Percentiles rank a stretch among this genome's conserved stretches.
These are phyloP conservation scores for Catharus ustulatus DNA, from an alignment of 2,797 vertebrate genomes.

Conservation along the genomic window DNA sequence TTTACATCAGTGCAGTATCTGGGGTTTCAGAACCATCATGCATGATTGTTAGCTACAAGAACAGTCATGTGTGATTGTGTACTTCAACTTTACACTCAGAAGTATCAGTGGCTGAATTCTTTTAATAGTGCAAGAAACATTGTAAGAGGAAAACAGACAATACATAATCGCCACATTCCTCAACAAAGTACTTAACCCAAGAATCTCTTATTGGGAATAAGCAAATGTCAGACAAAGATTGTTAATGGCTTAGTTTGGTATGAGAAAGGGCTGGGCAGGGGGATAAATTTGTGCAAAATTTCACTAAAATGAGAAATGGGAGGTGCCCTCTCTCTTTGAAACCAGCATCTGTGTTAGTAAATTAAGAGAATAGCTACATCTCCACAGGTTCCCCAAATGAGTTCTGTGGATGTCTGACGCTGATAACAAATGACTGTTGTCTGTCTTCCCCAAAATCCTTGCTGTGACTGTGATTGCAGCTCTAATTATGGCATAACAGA, in stretches of 20 bases:
- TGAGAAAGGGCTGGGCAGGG: not conserved
- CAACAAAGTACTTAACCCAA: not conserved
- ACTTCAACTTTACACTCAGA: not conserved
- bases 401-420: not conserved
- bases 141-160: not conserved
- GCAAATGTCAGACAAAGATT: not conserved
- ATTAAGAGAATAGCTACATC: not conserved
- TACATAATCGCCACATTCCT: accelerated
- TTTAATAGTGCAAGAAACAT: not conserved
- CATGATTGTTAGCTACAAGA: not conserved
- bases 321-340: not conserved
- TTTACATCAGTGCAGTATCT: not conserved
- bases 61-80: accelerated
- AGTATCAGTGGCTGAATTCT: not conserved
- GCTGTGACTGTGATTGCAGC: not conserved
- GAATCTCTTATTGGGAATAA: not conserved
- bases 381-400: not conserved
- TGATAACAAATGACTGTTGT: conserved; percentile 21
- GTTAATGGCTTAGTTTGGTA: not conserved
- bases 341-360: not conserved
- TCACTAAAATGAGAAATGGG: not conserved
- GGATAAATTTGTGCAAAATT: not conserved
- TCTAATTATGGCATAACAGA: conserved; percentile 51
- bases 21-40: not conserved
- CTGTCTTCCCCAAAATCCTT: not conserved